Percentiles rank a stretch among this genome's conserved stretches.
These are phyloP conservation scores for Agrotis clavis DNA, from an alignment of 2,888 invertebrate species.

Conservation along the genomic window DNA sequence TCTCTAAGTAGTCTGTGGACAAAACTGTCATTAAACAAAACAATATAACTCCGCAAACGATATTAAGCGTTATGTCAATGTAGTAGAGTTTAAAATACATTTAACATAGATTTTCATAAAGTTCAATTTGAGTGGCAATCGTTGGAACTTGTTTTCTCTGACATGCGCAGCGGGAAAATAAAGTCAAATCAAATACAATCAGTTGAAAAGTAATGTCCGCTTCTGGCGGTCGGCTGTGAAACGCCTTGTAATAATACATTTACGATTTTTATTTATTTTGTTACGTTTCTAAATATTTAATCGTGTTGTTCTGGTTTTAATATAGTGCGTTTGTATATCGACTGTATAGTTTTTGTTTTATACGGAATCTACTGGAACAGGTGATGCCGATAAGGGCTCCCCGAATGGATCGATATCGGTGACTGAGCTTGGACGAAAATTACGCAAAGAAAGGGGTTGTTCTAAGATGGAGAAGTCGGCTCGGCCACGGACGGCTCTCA, in stretches of 20 bases:
- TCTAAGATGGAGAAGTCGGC: conserved; percentile 88
- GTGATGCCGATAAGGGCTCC: conserved; percentile 85
- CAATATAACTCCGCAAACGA: conserved; percentile 2
- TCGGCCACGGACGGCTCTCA: conserved; percentile 90
- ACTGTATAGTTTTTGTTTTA: conserved; percentile 68
- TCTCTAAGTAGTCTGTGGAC: too few species aligned
- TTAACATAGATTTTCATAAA: background rate
- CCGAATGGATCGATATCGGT: conserved; percentile 90
- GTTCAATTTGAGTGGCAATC: conserved; percentile 29
- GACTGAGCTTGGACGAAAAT: conserved; percentile 80
- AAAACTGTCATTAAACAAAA: conserved; percentile 10
- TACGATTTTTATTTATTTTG: conserved; percentile 88
- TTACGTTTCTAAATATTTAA: conserved; percentile 81
- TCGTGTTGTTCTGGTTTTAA: conserved; percentile 76
- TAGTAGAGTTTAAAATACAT: background rate
- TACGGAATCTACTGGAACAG: conserved; percentile 76
- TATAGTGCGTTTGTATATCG: conserved; percentile 69
- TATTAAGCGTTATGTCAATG: conserved; percentile 1
- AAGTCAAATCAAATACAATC: conserved; percentile 74
- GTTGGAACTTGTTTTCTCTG: conserved; percentile 49
- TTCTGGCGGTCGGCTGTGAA: conserved; percentile 75
- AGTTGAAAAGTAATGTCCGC: conserved; percentile 85
- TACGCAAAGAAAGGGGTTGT: conserved; percentile 76
- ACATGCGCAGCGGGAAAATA: conserved; percentile 69
- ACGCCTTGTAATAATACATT: conserved; percentile 74